These are phyloP conservation scores for Eupithecia inturbata DNA, from an alignment of 2,888 invertebrate genomes.

Conservation along the genomic window DNA sequence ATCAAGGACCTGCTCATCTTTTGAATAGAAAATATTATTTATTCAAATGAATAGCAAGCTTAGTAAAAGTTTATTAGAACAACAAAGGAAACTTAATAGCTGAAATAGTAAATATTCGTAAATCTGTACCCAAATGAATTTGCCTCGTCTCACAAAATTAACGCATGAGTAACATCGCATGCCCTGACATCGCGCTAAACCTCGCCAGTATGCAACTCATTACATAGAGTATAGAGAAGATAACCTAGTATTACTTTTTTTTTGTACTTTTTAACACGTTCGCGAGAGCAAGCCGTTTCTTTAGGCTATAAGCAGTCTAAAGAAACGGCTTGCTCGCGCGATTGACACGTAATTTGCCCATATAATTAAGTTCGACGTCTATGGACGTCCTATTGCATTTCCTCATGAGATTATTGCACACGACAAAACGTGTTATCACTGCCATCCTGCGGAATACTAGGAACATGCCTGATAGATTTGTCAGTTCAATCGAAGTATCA, in stretches of 20 bases:
- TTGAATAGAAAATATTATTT: not conserved
- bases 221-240: slow-evolving; percentile 52
- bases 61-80: slow-evolving; percentile 14
- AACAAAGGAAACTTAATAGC: slow-evolving; percentile 30
- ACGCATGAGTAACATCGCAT: slow-evolving; percentile 78
- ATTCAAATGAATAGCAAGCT: not conserved
- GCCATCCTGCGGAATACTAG: too few species aligned
- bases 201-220: slow-evolving; percentile 69
- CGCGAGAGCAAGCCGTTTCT: too few species aligned
- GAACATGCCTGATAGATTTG: too few species aligned
- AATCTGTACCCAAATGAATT: slow-evolving; percentile 79
- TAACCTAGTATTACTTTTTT: slow-evolving; percentile 1
- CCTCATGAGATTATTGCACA: too few species aligned
- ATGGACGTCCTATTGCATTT: too few species aligned
- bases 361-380: too few species aligned
- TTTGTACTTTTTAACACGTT: too few species aligned
- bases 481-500: too few species aligned
- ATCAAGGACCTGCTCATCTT: not conserved
- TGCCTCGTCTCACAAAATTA: slow-evolving; percentile 76
- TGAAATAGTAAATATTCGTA: slow-evolving; percentile 56
- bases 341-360: too few species aligned
- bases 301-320: too few species aligned
- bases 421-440: too few species aligned
- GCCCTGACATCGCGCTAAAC: slow-evolving; percentile 79
- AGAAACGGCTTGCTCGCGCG: too few species aligned